phyloP scores from a whole-genome alignment of 53 echinoderm and acorn worm genomes.

The Stichopus horrens region DNA sequence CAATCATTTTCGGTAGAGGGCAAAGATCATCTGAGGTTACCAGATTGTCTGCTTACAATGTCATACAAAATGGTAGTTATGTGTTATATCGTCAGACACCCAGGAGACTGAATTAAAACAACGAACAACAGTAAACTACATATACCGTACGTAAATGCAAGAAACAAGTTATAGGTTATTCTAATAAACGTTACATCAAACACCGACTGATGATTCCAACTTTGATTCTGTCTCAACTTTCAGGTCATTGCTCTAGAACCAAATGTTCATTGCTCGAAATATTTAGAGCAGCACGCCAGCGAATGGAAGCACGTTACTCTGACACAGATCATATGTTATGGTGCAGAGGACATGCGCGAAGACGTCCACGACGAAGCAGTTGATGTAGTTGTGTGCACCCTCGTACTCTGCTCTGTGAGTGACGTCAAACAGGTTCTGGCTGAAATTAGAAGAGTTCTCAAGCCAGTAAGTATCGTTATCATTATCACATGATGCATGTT shows the following conservation, averaged over 20 bases:
- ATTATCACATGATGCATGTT: neutral
- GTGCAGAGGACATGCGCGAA: neutral
- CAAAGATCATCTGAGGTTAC: no score
- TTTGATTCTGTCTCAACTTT: neutral
- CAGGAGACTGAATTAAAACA: no score
- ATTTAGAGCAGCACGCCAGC: constrained; percentile 4
- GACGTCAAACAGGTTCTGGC: neutral
- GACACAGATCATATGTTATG: neutral
- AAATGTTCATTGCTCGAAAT: constrained; percentile 16
- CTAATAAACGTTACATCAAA: no score
- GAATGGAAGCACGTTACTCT: constrained; percentile 24
- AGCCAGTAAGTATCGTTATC: constrained; percentile 1
- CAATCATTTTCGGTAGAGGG: no score
- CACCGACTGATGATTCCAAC: no score
- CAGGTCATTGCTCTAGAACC: constrained; percentile 18
- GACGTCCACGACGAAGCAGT: neutral
- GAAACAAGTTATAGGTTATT: no score
- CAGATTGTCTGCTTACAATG: no score
- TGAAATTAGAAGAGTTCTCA: constrained; percentile 23
- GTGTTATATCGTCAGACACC: no score
- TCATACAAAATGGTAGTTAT: no score
- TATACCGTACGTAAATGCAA: no score
- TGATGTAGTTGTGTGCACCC: constrained; percentile 16
- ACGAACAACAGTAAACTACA: no score
- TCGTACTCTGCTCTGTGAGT: neutral